phyloP scores from a whole-genome alignment of 1,140 invertebrate genomes.

The Calliopsis andreniformis region DNA sequence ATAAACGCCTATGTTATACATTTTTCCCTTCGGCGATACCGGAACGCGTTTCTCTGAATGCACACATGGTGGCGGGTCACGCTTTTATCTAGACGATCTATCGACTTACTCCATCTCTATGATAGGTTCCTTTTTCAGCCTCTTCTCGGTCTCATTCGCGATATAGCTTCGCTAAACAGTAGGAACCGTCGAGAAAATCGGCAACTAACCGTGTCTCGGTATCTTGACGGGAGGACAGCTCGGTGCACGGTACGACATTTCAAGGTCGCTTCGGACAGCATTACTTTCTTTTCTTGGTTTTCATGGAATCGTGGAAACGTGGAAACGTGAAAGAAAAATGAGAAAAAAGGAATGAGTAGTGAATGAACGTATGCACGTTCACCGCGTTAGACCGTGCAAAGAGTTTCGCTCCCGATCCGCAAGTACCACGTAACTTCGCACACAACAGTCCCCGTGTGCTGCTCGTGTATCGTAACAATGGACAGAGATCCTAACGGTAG shows the following conservation, averaged over 20 bases:
- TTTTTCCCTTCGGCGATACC: constrained; percentile 42
- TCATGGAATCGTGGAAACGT: not conserved
- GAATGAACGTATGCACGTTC: too few species aligned
- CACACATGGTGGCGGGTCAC: constrained; percentile 78
- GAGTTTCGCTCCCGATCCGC: constrained; percentile 1
- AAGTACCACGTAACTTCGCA: constrained; percentile 4
- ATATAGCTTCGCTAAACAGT: not conserved
- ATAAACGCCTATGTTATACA: constrained; percentile 30
- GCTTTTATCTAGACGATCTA: constrained; percentile 71
- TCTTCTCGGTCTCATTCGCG: not conserved
- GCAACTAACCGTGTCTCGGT: not conserved
- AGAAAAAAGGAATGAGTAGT: too few species aligned
- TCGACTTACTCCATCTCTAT: constrained; percentile 11
- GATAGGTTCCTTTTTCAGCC: constrained; percentile 9
- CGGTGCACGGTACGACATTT: not conserved
- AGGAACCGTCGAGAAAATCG: too few species aligned
- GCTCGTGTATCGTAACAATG: not conserved
- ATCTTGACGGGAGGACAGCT: not conserved
- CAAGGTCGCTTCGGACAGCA: too few species aligned
- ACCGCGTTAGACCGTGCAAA: constrained; percentile 14
- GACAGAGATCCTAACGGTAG: constrained; percentile 37
- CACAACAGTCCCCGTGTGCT: constrained; percentile 1
- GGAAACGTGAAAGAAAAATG: not conserved
- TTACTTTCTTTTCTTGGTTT: too few species aligned
- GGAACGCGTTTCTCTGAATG: constrained; percentile 63